Base-by-base conservation (phyloP, 2,888 invertebrate genomes). In the Nymphalis urticae region DNA sequence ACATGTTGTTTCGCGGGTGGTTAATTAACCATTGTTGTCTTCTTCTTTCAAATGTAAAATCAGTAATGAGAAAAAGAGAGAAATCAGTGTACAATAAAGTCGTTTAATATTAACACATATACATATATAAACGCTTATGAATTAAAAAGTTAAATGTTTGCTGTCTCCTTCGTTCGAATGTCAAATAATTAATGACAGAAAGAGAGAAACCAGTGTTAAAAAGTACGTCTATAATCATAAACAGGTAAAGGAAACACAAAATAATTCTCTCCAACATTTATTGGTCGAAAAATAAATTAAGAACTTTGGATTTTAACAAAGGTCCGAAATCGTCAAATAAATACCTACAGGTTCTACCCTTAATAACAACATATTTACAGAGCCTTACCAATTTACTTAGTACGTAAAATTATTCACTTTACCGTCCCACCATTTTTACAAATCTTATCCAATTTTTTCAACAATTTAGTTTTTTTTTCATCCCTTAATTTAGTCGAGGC, bases 201-300 rank as follows among this genome's bases (percentile, higher is more conserved):
- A 13, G 42, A 13, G 42, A 13, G 42, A 13, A 13, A 1, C 13
- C 42, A 42, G 13, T 42, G 13, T 42, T 13, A 13, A 42, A 0
- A 10, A 42, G 36, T 42, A 42, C 10, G 42, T 4, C 42, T 42
- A 13, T 42, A 10, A 1, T 13, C 10, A 7, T 17, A 47, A 47
- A 8, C 48, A n/a, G 48, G 48, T n/a, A 48, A 48, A 64, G 72
- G 84, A 87, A 80, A 82, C 82, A 82, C 79, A 75, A 78, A 76
- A 79, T 86, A 85, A 81, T 90, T 90, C 92, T 92, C 87, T 92
- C 90, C 92, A 92, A 92, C 92, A 92, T 92, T 92, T 92, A 92
- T 92, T 92, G 92, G 92, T 92, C 92, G 92, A 92, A 92, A 92
- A 92, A 92, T 92, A 92, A 92, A 92, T 92, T 88, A 92, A 92